These are phyloP conservation scores for Drosophila fuyamai DNA, from an alignment of 1,140 invertebrate genomes.

Conservation along the genomic window DNA sequence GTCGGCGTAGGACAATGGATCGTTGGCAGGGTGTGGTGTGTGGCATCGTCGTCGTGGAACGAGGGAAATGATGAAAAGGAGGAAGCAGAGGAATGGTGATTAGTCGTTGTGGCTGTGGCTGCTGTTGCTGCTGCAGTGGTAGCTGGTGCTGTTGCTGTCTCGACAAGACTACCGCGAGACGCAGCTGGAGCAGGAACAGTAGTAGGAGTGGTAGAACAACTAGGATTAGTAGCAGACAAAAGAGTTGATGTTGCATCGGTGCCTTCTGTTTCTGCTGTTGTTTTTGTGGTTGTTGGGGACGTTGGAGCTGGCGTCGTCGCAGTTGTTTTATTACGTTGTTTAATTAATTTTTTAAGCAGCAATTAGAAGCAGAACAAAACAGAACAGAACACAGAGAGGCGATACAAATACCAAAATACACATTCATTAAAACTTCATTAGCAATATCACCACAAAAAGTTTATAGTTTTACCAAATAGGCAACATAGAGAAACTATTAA, in stretches of 20 bases:
- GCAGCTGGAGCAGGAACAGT: slow-evolving; percentile 57
- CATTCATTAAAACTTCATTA: slow-evolving; percentile 56
- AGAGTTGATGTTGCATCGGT: slow-evolving; percentile 44
- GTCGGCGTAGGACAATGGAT: slow-evolving; percentile 80
- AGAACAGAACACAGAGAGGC: slow-evolving; percentile 77
- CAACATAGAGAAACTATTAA: slow-evolving; percentile 35
- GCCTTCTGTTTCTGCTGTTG: slow-evolving; percentile 49
- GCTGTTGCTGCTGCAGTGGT: slow-evolving; percentile 43
- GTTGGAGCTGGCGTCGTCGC: slow-evolving; percentile 51
- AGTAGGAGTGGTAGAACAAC: slow-evolving; percentile 49
- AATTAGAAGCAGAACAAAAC: slow-evolving; percentile 69
- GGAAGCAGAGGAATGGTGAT: slow-evolving; percentile 84
- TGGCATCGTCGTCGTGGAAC: slow-evolving; percentile 73
- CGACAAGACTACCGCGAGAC: slow-evolving; percentile 68
- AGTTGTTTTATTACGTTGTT: slow-evolving; percentile 44
- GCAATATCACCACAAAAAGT: slow-evolving; percentile 36
- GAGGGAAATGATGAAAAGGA: slow-evolving; percentile 84
- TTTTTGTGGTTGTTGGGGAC: slow-evolving; percentile 34
- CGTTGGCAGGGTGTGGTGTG: slow-evolving; percentile 65
- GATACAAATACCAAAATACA: slow-evolving; percentile 78
- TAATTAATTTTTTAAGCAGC: slow-evolving; percentile 49
- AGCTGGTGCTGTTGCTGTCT: slow-evolving; percentile 46
- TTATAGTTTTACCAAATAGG: slow-evolving; percentile 44
- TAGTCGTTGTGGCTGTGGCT: slow-evolving; percentile 76
- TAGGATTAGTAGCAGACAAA: slow-evolving; percentile 63